A percentile compares a stretch with the other conserved stretches of the same genome.
Evolutionary conservation across 2,888 invertebrate species (phyloP).

Genomic region (Phragmatobia fuliginosa): DNA sequence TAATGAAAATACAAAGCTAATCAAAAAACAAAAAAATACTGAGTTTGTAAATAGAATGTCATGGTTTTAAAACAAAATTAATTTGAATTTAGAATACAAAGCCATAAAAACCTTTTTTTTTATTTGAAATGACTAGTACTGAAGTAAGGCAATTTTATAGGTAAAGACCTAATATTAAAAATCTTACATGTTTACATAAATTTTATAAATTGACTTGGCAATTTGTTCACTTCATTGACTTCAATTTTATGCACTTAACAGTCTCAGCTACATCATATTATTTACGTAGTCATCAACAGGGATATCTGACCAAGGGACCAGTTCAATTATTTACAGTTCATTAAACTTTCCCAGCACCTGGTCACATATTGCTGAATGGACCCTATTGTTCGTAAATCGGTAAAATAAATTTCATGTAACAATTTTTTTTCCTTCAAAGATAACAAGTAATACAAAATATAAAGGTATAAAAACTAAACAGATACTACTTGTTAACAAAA

Average conservation of each 20-base stretch:
- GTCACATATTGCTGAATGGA: constrained; percentile 61
- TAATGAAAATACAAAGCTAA: too few species aligned
- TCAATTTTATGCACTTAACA: constrained; percentile 1
- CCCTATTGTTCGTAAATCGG: constrained; percentile 38
- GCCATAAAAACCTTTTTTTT: too few species aligned
- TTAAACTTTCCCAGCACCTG: constrained; percentile 62
- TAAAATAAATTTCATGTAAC: constrained; percentile 33
- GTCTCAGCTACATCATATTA: constrained; percentile 2
- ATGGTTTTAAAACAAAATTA: too few species aligned
- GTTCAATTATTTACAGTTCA: constrained; percentile 62
- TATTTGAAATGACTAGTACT: too few species aligned
- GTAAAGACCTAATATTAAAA: too few species aligned
- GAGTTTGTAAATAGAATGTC: too few species aligned
- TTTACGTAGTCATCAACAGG: background rate
- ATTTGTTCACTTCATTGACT: constrained; percentile 38
- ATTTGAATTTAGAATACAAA: too few species aligned
- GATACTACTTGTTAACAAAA: background rate
- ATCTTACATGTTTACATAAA: constrained; percentile 40
- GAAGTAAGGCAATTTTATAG: too few species aligned
- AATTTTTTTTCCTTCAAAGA: constrained; percentile 13
- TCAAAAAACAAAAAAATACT: too few species aligned
- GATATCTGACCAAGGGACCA: constrained; percentile 41
- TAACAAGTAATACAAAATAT: background rate
- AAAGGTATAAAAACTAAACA: constrained; percentile 2
- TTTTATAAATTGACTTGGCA: too few species aligned